Percentiles rank a stretch among this genome's conserved stretches.
Conservation (phyloP, 2,113 vertebrate genomes). For the Centropus bengalensis region DNA sequence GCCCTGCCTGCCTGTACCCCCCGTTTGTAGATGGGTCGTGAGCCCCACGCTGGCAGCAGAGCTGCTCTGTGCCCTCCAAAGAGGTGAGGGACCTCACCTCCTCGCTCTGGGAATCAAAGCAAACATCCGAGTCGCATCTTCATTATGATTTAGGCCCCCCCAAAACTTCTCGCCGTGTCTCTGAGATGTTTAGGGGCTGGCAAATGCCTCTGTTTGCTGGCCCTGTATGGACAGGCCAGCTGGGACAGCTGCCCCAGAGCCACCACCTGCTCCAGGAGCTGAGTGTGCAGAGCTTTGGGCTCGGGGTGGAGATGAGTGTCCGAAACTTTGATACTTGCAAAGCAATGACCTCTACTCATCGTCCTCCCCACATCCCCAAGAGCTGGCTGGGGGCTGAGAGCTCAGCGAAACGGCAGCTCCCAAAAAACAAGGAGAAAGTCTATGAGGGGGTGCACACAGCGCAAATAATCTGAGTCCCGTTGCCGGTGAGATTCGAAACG, state of each 20-base stretch:
- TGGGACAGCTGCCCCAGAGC: too few relatives aligned
- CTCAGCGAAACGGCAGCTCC: neutral
- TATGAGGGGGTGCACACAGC: accelerated
- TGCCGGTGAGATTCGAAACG: neutral
- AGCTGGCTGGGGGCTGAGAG: accelerated
- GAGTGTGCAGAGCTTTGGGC: too few relatives aligned
- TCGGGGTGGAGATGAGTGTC: neutral
- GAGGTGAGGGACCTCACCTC: neutral
- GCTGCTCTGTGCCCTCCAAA: too few relatives aligned
- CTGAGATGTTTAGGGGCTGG: accelerated
- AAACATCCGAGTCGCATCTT: neutral
- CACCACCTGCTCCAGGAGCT: too few relatives aligned
- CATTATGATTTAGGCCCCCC: accelerated
- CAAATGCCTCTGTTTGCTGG: accelerated
- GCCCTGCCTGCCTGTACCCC: too few relatives aligned
- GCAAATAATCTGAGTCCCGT: accelerated
- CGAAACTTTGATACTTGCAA: accelerated
- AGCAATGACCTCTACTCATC: accelerated
- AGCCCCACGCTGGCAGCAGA: too few relatives aligned
- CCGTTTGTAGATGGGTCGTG: too few relatives aligned
- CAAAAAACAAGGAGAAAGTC: neutral
- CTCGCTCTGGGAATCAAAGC: neutral
- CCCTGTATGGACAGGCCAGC: too few relatives aligned
- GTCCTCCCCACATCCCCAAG: accelerated
- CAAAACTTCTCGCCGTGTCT: accelerated